These are phyloP conservation scores for Scaptomyza hsui DNA, from an alignment of 1,140 invertebrate species.

Conservation along the genomic window DNA sequence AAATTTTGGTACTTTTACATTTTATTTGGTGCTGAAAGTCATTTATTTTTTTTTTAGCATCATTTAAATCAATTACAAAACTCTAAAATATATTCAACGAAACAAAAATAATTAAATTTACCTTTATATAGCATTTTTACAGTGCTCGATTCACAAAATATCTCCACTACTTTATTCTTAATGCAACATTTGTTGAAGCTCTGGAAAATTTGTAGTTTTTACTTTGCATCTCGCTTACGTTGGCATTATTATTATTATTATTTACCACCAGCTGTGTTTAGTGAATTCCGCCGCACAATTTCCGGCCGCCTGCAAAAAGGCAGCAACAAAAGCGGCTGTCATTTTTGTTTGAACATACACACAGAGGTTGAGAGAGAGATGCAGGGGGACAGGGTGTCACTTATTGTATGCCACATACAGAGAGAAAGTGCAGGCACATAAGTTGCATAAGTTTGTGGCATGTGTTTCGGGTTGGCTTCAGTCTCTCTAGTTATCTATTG, in stretches of 20 bases:
- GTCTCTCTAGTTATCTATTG: slow-evolving; percentile 33
- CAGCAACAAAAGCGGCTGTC: slow-evolving; percentile 34
- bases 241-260: slow-evolving; percentile 12
- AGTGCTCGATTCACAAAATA: no score
- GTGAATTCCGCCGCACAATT: slow-evolving; percentile 51
- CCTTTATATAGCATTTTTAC: no score
- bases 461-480: slow-evolving; percentile 14
- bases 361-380: not conserved
- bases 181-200: not conserved
- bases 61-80: no score
- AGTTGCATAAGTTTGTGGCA: slow-evolving; percentile 66
- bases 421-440: slow-evolving; percentile 63
- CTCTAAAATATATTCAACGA: no score
- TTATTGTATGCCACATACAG: slow-evolving; percentile 46
- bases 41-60: no score
- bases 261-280: slow-evolving; percentile 27
- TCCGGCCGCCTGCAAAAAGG: slow-evolving; percentile 38
- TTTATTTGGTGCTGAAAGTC: no score
- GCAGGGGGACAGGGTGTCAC: not conserved
- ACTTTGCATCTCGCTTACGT: slow-evolving; percentile 1
- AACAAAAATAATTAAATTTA: no score
- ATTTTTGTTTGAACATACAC: slow-evolving; percentile 26
- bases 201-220: not conserved
- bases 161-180: no score
- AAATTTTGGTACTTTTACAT: no score